Base-by-base conservation (phyloP, 92 coral and sea anemone species). In the Blastomussa wellsi region DNA sequence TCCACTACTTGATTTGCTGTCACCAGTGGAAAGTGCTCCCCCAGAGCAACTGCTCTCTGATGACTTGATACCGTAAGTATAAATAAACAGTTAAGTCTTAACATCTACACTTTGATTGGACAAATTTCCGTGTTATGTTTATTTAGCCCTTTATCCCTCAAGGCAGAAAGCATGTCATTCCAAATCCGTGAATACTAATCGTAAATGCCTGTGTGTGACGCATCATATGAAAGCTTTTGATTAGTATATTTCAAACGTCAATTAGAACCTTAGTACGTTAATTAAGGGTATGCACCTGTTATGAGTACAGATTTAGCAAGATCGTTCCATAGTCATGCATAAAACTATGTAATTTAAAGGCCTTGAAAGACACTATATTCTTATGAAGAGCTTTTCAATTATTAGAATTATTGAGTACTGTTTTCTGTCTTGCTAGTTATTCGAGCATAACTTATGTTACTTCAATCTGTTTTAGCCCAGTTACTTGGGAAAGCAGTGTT, bases 401-500 rank as follows among this genome's bases (percentile, higher is more conserved):
- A 74, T 74, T 74, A 8, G 60, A 35, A 9, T 42, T 24, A 74
- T 74, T 41, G 6, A 74, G 78, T 60, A 60, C 31, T 60, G 68
- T 39, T 72, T 37, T 14, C 78, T 74, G 78, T 42, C 60, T 47
- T 74, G 57, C 85, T 41, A 79, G 83, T 79, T 35, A 79, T 79
- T 59, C 83, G 60, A 79, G 72, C 37, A 22, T 39, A 79, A 59
- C 74, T 79, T 79, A 19, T 59, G 74, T 79, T 32, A 79, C 83
- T 79, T 79, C 72, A 53, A 60, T 60, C 73, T 79, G 44, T 62
- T 62, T 81, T 81, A 81, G 85, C 72, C 65, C 74, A 81, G 60
- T 81, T 81, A 42, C 76, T 81, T 67, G 85, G 85, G 41, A 65
- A 28, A 81, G 85, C 76, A 79, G 76, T 74, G 55, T 1, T 66